A percentile compares a stretch with the other conserved stretches of the same genome.
Conservation (phyloP, 2,113 vertebrate species). For the Chloropsis cyanopogon region DNA sequence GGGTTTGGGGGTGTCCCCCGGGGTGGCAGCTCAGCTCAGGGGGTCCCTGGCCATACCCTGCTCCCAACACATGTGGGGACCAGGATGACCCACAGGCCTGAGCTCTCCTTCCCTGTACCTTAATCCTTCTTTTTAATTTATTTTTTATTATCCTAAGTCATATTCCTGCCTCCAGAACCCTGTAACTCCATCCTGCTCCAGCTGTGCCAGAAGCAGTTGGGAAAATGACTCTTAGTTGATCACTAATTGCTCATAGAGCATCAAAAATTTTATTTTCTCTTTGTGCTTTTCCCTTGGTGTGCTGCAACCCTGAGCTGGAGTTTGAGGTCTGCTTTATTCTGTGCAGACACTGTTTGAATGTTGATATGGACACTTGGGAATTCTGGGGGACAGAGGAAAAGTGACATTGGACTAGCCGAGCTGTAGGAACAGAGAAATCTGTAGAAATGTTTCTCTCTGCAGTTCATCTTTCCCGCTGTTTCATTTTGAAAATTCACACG, state of each 20-base stretch:
- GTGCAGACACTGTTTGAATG: background rate
- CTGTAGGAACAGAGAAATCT: background rate
- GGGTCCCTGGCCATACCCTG: background rate
- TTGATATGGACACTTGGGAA: accelerated
- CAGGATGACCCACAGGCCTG: accelerated
- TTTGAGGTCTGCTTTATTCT: background rate
- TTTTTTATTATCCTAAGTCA: background rate
- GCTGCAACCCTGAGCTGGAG: background rate
- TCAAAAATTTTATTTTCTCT: background rate
- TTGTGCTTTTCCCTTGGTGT: background rate
- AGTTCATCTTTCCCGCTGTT: background rate
- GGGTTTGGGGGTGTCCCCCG: background rate
- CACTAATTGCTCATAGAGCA: background rate
- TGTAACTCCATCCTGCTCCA: background rate
- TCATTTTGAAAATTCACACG: background rate
- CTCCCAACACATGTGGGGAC: background rate
- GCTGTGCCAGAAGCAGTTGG: background rate
- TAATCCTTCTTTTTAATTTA: background rate
- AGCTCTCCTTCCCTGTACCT: accelerated
- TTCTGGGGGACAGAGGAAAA: background rate
- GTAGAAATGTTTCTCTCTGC: background rate
- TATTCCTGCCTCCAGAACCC: background rate
- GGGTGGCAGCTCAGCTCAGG: background rate
- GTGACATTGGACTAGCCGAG: accelerated
- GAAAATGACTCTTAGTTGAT: background rate